These are phyloP conservation scores for Leptinotarsa peninsularis DNA, from an alignment of 2,888 invertebrate species.

Conservation along the genomic window DNA sequence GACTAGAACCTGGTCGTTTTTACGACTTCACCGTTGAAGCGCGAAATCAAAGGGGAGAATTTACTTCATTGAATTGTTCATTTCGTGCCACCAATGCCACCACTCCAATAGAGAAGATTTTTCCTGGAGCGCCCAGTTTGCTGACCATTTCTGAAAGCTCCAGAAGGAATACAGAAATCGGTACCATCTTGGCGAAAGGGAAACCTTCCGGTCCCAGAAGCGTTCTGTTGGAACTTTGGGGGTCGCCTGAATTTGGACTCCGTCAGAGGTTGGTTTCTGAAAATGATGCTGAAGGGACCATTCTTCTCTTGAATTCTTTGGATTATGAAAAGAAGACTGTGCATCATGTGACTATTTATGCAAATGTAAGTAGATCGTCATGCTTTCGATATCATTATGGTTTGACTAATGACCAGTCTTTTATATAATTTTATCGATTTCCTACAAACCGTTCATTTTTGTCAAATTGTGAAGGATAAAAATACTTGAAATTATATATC, in stretches of 20 bases:
- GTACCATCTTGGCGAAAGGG: constrained; percentile 84
- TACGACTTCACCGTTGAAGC: constrained; percentile 80
- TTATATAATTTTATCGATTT: too few species aligned
- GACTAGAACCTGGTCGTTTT: constrained; percentile 83
- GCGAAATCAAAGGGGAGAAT: constrained; percentile 79
- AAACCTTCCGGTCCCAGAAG: constrained; percentile 71
- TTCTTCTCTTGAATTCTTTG: constrained; percentile 80
- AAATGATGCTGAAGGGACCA: constrained; percentile 83
- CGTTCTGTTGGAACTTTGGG: constrained; percentile 79
- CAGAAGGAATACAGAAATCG: constrained; percentile 78
- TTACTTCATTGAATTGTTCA: constrained; percentile 71
- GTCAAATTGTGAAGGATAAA: too few species aligned
- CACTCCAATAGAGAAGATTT: constrained; percentile 84
- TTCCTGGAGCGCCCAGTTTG: constrained; percentile 76
- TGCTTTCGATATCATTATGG: too few species aligned
- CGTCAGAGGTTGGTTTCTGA: constrained; percentile 80
- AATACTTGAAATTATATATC: too few species aligned
- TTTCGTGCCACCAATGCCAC: constrained; percentile 84
- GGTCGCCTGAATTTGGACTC: constrained; percentile 81
- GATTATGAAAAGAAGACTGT: constrained; percentile 92
- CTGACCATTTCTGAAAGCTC: constrained; percentile 63
- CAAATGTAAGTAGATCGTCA: constrained; percentile 77
- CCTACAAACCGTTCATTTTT: too few species aligned
- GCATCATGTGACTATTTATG: constrained; percentile 87
- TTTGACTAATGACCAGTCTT: too few species aligned